Conservation (phyloP, 2,797 vertebrate species). For the Enteromius mattozi region DNA sequence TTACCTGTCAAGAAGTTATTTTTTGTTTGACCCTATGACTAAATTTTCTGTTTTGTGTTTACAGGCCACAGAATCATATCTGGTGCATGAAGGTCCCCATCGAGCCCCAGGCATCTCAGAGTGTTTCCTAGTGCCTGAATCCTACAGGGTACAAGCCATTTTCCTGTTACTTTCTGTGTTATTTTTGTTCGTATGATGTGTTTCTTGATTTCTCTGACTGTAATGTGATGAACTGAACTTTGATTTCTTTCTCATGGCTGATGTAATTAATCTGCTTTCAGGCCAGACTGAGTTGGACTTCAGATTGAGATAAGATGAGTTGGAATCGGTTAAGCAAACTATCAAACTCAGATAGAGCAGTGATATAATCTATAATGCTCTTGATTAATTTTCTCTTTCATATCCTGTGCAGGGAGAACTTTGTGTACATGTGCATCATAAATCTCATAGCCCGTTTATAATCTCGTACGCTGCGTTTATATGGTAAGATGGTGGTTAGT, state of each 20-base stretch:
- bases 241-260: constrained; percentile 59
- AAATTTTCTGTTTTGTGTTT: constrained; percentile 54
- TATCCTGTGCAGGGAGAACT: background rate
- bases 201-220: background rate
- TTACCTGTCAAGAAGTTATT: background rate
- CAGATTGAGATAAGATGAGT: constrained; percentile 39
- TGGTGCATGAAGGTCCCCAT: constrained; percentile 82
- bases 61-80: constrained; percentile 84
- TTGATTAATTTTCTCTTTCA: background rate
- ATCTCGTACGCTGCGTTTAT: constrained; percentile 35
- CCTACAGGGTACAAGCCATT: constrained; percentile 78
- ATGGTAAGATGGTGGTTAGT: constrained; percentile 29
- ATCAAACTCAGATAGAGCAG: constrained; percentile 32
- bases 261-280: constrained; percentile 53
- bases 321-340: constrained; percentile 54
- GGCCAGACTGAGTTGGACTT: constrained; percentile 51
- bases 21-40: background rate
- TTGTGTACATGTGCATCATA: background rate
- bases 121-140: constrained; percentile 84
- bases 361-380: constrained; percentile 24
- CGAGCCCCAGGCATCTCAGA: constrained; percentile 83
- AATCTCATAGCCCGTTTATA: constrained; percentile 39
- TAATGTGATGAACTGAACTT: constrained; percentile 55
- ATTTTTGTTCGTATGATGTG: constrained; percentile 22
- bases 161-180: constrained; percentile 21